Base-by-base conservation (phyloP, 2,888 invertebrate species). In the Zeuzera pyrina region DNA sequence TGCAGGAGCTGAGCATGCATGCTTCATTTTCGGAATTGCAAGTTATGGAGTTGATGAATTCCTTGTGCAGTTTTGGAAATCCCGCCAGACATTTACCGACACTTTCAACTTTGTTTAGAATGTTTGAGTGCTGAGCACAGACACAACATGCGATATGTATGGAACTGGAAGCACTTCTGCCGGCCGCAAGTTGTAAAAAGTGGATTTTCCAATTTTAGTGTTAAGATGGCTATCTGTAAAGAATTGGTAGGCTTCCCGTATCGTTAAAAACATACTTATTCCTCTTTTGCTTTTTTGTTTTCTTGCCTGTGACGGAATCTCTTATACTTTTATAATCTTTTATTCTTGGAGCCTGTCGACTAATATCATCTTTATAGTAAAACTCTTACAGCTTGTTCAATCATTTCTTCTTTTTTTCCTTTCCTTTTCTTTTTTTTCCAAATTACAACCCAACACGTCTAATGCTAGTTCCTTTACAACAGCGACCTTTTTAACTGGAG, bases 161-260 rank as follows among this genome's bases (percentile, higher is more conserved):
- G n/a, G n/a, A n/a, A n/a, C n/a, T n/a, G n/a, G n/a, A n/a, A n/a
- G n/a, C n/a, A n/a, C n/a, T n/a, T n/a, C n/a, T n/a, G n/a, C n/a
- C n/a, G n/a, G n/a, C n/a, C n/a, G n/a, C n/a, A n/a, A n/a, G n/a
- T n/a, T n/a, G n/a, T n/a, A n/a, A n/a, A n/a, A n/a, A n/a, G n/a
- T n/a, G 27, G 34, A 34, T 34, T 30, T 34, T n/a, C 28, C 27
- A 27, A 34, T 30, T 15, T 27, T 34, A n/a, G n/a, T n/a, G n/a
- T n/a, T n/a, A n/a, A n/a, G n/a, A n/a, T n/a, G 19, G 4, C 23
- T 16, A 22, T 24, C 14, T 21, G 29, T 34, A 34, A 34, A 34
- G 14, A 34, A 16, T 21, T 34, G 14, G 13, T 25, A 24, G 19
- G 34, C 29, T 34, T 34, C 29, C 8, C 34, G 12, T 25, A 34